Conservation (phyloP, 2,888 invertebrate genomes). For the Protula sp. region DNA sequence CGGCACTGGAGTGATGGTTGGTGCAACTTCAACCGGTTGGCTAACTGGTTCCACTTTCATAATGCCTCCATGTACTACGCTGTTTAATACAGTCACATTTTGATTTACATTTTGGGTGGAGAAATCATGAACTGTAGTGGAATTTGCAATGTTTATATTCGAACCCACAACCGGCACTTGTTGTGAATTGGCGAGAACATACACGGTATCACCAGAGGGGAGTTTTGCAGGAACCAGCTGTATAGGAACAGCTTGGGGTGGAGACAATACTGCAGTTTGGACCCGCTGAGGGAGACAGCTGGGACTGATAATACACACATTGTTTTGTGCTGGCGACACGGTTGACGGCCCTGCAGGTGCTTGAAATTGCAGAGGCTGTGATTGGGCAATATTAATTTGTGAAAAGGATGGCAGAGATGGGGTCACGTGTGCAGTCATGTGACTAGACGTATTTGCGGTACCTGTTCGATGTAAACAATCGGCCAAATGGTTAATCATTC, state of each 20-base stretch:
- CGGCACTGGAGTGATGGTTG: too few relatives aligned
- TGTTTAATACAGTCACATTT: too few relatives aligned
- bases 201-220: slow-evolving; percentile 18
- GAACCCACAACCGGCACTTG: too few relatives aligned
- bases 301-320: slow-evolving; percentile 5
- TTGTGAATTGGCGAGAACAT: slow-evolving; percentile 13
- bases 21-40: too few relatives aligned
- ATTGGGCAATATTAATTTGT: neutral
- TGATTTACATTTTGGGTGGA: too few relatives aligned
- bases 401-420: neutral
- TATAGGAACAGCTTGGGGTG: slow-evolving; percentile 7
- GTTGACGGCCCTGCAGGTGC: neutral
- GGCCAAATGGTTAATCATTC: slow-evolving; percentile 36
- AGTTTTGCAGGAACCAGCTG: slow-evolving; percentile 20
- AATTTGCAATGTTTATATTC: too few relatives aligned
- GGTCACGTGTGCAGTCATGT: neutral
- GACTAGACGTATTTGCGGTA: neutral
- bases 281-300: neutral
- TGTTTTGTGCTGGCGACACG: neutral
- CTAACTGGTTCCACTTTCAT: too few relatives aligned
- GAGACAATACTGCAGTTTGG: neutral
- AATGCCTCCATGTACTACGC: too few relatives aligned
- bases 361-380: neutral
- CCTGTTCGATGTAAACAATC: slow-evolving; percentile 3
- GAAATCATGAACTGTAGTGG: too few relatives aligned